phyloP scores from a whole-genome alignment of 2,797 vertebrate species.

The Odontamblyopus rebecca region DNA sequence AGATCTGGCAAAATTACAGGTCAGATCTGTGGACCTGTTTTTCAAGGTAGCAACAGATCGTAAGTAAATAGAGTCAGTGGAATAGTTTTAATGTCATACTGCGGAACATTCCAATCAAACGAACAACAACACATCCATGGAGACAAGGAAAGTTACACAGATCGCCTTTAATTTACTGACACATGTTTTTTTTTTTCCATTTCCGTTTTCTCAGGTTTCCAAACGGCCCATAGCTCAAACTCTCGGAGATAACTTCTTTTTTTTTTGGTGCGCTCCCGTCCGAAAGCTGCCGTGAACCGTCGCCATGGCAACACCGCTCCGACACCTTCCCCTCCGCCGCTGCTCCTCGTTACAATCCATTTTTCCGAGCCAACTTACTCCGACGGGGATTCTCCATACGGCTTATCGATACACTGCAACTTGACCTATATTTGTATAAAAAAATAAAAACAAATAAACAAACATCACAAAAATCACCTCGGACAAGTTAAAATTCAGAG shows the following conservation, averaged over 20 bases:
- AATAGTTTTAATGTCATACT: too few relatives aligned
- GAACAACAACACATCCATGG: too few relatives aligned
- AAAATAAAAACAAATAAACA: not conserved
- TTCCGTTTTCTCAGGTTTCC: not conserved
- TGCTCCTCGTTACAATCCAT: constrained; percentile 18
- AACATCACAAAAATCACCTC: constrained; percentile 19
- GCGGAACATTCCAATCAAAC: too few relatives aligned
- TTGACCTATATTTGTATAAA: constrained; percentile 32
- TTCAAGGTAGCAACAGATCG: too few relatives aligned
- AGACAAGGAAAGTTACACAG: too few relatives aligned
- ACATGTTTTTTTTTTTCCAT: not conserved
- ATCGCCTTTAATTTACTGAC: too few relatives aligned
- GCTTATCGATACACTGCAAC: constrained; percentile 18
- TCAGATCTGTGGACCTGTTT: too few relatives aligned
- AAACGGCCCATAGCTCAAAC: not conserved
- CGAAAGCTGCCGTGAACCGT: constrained; percentile 27
- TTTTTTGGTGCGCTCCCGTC: constrained; percentile 4
- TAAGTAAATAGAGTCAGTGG: too few relatives aligned
- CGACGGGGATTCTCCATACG: not conserved
- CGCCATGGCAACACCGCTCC: constrained; percentile 53
- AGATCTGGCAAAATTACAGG: too few relatives aligned
- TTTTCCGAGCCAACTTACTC: constrained; percentile 2
- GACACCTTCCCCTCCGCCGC: constrained; percentile 20
- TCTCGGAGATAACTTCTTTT: constrained; percentile 21
- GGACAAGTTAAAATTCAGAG: constrained; percentile 17